Percentiles rank a stretch among this genome's conserved stretches.
phyloP scores from a whole-genome alignment of 2,888 invertebrate genomes.

The Hirtodrosophila alboralis region DNA sequence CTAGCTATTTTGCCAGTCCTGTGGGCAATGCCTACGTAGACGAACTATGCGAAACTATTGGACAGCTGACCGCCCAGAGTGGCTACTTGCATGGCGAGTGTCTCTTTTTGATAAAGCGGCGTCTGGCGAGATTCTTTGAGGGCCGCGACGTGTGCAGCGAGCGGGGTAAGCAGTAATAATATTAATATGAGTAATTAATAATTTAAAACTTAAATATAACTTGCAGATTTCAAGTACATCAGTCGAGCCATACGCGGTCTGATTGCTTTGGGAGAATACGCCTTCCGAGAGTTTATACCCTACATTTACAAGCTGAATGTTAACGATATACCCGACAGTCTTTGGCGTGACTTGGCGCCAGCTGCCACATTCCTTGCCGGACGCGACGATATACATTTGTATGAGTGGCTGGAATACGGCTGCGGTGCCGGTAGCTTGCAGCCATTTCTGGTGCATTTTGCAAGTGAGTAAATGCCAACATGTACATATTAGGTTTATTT shows the following conservation, averaged over 20 bases:
- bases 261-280: conserved; percentile 82
- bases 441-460: conserved; percentile 81
- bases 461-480: conserved; percentile 59
- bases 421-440: conserved; percentile 81
- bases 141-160: conserved; percentile 68
- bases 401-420: conserved; percentile 83
- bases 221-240: conserved; percentile 81
- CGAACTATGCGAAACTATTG: conserved; percentile 81
- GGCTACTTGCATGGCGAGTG: conserved; percentile 83
- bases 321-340: conserved; percentile 71
- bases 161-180: conserved; percentile 56
- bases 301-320: conserved; percentile 80
- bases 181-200: too few relatives aligned
- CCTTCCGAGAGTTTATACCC: conserved; percentile 83
- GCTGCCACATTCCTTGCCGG: conserved; percentile 81
- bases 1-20: conserved; percentile 79
- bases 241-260: conserved; percentile 81
- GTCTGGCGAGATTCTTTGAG: conserved; percentile 80
- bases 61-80: conserved; percentile 76
- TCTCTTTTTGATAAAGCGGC: conserved; percentile 74
- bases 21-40: conserved; percentile 73
- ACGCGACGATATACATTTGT: conserved; percentile 82
- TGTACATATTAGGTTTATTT: not conserved
- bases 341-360: conserved; percentile 77
- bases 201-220: not conserved